Evolutionary conservation across 2,113 vertebrate genomes (phyloP).

Genomic region (Salminus brasiliensis): DNA sequence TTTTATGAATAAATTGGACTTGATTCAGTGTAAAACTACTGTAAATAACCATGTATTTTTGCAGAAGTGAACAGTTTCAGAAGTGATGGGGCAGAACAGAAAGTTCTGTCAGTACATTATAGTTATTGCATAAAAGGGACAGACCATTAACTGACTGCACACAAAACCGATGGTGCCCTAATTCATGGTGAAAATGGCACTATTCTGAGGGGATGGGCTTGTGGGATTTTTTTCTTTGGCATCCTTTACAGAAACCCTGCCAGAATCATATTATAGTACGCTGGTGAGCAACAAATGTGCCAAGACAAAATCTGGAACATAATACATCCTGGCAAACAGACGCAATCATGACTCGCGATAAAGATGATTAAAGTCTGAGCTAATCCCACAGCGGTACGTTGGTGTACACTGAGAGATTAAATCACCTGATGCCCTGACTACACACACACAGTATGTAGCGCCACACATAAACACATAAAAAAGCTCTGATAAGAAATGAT

Average conservation of each 20-base stretch:
- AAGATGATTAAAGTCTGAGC: slow-evolving; percentile 1
- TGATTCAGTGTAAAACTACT: too few relatives aligned
- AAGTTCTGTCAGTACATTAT: neutral
- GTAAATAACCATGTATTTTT: too few relatives aligned
- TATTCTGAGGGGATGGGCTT: neutral
- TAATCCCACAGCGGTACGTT: neutral
- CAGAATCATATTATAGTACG: neutral
- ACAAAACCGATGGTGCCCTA: neutral
- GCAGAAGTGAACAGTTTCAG: too few relatives aligned
- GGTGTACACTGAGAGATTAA: neutral
- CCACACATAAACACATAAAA: neutral
- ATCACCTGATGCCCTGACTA: neutral
- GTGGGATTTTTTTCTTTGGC: neutral
- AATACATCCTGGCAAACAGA: neutral
- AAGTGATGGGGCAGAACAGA: too few relatives aligned
- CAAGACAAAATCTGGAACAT: neutral
- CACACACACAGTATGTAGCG: neutral
- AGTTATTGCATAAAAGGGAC: neutral
- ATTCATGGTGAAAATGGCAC: neutral
- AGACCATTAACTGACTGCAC: neutral
- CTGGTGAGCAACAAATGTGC: neutral
- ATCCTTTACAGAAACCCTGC: neutral
- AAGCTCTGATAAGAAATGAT: too few relatives aligned
- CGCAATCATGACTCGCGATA: neutral
- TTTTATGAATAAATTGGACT: too few relatives aligned